phyloP scores from a whole-genome alignment of 2,113 vertebrate species.

The Mungos mungo region DNA sequence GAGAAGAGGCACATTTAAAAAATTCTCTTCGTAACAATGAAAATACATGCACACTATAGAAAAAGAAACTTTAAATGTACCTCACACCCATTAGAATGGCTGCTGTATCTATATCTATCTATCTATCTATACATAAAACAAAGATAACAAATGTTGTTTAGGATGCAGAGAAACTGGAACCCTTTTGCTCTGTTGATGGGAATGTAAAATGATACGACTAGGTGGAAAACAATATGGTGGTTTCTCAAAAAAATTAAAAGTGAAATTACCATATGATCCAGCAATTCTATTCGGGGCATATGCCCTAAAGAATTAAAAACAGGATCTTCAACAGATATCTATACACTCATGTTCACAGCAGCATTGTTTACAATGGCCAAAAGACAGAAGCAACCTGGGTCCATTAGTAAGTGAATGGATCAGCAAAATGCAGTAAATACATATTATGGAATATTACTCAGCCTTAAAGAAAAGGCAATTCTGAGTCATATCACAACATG shows the following conservation, averaged over 20 bases:
- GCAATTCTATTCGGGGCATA: neutral
- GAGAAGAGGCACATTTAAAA: neutral
- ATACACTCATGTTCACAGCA: neutral
- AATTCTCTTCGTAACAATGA: neutral
- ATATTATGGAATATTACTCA: neutral
- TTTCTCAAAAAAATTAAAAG: neutral
- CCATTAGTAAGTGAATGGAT: neutral
- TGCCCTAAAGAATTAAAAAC: neutral
- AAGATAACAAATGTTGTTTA: neutral
- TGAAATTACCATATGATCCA: neutral
- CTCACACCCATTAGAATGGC: neutral
- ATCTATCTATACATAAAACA: too few relatives aligned
- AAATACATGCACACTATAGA: neutral
- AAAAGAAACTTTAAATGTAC: neutral
- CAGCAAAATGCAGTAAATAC: neutral
- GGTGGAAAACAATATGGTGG: neutral
- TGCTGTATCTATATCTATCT: too few relatives aligned
- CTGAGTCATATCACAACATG: neutral
- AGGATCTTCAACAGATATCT: neutral
- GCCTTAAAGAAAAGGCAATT: neutral
- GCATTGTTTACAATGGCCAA: neutral
- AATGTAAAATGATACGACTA: neutral
- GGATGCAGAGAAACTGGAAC: neutral
- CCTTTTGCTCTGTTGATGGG: neutral
- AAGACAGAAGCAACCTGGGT: neutral